Conservation (phyloP, 2,888 invertebrate species). For the Hirtodrosophila cameraria region DNA sequence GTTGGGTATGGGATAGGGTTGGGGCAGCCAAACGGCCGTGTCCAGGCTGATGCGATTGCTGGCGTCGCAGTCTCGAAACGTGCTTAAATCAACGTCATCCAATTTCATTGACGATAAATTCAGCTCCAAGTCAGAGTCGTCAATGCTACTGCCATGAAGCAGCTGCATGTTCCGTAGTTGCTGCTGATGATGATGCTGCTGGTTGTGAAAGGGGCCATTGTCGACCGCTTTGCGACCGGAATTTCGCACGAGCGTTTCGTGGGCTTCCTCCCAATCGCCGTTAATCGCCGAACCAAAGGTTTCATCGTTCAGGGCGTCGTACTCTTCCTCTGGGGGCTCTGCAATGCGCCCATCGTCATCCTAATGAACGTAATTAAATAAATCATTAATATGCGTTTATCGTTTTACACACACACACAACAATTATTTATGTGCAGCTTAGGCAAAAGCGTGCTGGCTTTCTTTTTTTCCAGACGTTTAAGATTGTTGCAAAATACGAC, state of each 20-base stretch:
- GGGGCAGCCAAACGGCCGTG: constrained; percentile 85
- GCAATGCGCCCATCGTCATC: constrained; percentile 86
- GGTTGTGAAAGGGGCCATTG: constrained; percentile 37
- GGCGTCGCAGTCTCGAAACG: constrained; percentile 79
- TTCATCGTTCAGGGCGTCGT: constrained; percentile 96
- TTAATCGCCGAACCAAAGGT: constrained; percentile 93
- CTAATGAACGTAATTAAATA: constrained; percentile 49
- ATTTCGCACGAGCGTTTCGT: constrained; percentile 87
- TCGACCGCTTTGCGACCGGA: constrained; percentile 59
- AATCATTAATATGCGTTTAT: not conserved
- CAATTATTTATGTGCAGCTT: constrained; percentile 6
- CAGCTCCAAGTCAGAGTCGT: constrained; percentile 83
- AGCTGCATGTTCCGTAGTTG: constrained; percentile 8
- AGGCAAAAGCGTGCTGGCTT: constrained; percentile 40
- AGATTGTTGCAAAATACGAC: not conserved
- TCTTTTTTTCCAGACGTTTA: constrained; percentile 18
- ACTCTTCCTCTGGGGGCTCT: constrained; percentile 90
- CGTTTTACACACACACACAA: not conserved
- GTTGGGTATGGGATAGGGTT: constrained; percentile 48
- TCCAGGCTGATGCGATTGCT: constrained; percentile 77
- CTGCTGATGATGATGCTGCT: constrained; percentile 16
- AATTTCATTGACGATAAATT: constrained; percentile 82
- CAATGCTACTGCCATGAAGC: constrained; percentile 62
- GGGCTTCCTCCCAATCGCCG: constrained; percentile 90
- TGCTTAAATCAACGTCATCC: constrained; percentile 82